A percentile compares a stretch with the other conserved stretches of the same genome.
These are phyloP conservation scores for Venusia cambrica DNA, from an alignment of 2,888 invertebrate genomes.

Conservation along the genomic window DNA sequence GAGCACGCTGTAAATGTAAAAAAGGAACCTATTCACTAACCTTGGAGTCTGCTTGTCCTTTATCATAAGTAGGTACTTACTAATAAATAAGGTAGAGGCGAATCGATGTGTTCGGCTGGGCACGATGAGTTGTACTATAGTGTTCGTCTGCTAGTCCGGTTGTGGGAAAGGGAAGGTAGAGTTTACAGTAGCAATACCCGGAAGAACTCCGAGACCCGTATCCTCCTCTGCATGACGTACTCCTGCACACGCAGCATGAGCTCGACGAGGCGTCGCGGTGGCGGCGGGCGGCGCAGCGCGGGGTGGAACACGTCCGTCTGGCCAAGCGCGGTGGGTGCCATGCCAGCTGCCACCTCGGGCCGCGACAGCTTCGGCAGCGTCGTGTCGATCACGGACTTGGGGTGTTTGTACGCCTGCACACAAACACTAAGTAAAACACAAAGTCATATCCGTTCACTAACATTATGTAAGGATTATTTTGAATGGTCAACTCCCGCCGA, in stretches of 20 bases:
- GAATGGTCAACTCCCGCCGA: too few species aligned
- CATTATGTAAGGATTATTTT: too few species aligned
- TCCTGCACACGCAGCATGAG: conserved; percentile 84
- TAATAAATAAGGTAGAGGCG: too few species aligned
- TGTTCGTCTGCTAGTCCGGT: too few species aligned
- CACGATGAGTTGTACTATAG: too few species aligned
- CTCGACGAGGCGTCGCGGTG: conserved; percentile 73
- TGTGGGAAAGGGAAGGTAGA: too few species aligned
- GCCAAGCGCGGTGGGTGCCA: conserved; percentile 58
- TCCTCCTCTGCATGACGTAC: conserved; percentile 82
- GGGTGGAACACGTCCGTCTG: conserved; percentile 83
- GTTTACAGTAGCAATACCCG: too few species aligned
- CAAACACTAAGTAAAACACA: neutral
- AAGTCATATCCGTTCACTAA: conserved; percentile 26
- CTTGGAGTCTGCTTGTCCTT: too few species aligned
- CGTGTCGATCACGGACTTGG: conserved; percentile 84
- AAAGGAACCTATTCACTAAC: too few species aligned
- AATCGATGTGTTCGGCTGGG: too few species aligned
- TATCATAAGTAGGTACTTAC: too few species aligned
- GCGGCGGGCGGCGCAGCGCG: conserved; percentile 68
- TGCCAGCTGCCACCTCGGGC: conserved; percentile 82
- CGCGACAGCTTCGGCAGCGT: conserved; percentile 85
- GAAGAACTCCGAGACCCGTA: conserved; percentile 86
- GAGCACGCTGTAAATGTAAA: too few species aligned
- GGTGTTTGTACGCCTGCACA: conserved; percentile 69